Base-by-base conservation (phyloP, 2,888 invertebrate genomes). In the Dryobotodes eremita region DNA sequence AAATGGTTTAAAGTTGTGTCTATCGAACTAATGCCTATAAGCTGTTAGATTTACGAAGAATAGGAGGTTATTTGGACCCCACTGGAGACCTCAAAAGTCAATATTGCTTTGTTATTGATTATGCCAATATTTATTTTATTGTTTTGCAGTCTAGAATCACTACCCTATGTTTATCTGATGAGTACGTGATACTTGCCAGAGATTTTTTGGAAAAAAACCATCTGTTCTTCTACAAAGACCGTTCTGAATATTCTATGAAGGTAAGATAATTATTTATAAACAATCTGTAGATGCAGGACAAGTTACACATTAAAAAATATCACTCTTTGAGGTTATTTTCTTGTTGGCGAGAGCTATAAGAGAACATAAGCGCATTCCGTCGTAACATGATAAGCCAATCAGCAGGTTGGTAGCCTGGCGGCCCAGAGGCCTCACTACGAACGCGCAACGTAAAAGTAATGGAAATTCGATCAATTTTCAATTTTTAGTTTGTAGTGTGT, bases 171-270 rank as follows among this genome's bases (percentile, higher is more conserved):
- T 80, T 42, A 20, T 68, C 66, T 68, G 23, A 15, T 26, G 17
- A 73, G 4, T 79, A 73, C 46, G 64, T 4, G 7, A 50, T 0
- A 8, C 4, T 80, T 46, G 57, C 50, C 13, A 73, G 46, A 17
- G 23, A 31, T 0, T 80, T 81, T 62, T 81, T 80, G 75, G 75
- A 68, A n/a, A 81, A 68, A 57, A 15, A 50, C 8, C 79, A 80
- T n/a, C 75, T 80, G 26, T 80, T 80, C 42, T 81, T 42, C 55
- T 50, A 75, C 26, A 80, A 75, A 55, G 55, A 80, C 11, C 55
- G 36, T n/a, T 81, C 79, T 42, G 81, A 80, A 55, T 81, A 42
- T 48, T 75, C 61, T 1, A 50, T 81, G 81, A 20, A 75, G 81
- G 79, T 80, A 61, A 66, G 53, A 46, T 31, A 46, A 26, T n/a